A percentile compares a stretch with the other conserved stretches of the same genome.
Evolutionary conservation across 1,140 invertebrate genomes (phyloP).

Genomic region (Cyrtorhinus lividipennis): DNA sequence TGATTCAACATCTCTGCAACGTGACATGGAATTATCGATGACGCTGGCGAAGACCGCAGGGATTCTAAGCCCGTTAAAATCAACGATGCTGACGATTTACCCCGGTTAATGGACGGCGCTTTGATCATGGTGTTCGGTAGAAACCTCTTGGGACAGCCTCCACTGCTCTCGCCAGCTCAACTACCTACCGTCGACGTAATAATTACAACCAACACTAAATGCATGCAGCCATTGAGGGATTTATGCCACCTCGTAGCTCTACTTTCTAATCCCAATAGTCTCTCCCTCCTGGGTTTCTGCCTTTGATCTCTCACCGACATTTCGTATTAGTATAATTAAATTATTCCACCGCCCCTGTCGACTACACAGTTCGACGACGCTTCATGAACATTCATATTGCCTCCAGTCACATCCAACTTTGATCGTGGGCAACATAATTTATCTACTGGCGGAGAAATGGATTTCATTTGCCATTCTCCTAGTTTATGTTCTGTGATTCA

Average conservation of each 20-base stretch:
- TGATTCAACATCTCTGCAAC: too few relatives aligned
- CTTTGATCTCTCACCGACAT: not conserved
- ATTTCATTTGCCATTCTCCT: too few relatives aligned
- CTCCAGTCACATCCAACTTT: not conserved
- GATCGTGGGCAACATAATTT: not conserved
- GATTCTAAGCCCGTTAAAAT: not conserved
- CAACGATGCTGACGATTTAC: not conserved
- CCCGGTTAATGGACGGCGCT: not conserved
- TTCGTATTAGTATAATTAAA: not conserved
- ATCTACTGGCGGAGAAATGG: too few relatives aligned
- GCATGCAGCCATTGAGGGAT: not conserved
- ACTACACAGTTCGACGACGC: not conserved
- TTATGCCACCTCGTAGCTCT: not conserved
- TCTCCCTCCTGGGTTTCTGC: not conserved
- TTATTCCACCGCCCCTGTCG: not conserved
- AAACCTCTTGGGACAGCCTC: not conserved
- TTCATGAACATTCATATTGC: not conserved
- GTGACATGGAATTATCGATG: too few relatives aligned
- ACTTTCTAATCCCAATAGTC: not conserved
- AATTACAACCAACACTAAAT: not conserved
- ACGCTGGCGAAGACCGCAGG: too few relatives aligned
- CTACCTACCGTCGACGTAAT: not conserved
- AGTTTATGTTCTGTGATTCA: too few relatives aligned
- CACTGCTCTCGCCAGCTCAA: not conserved
- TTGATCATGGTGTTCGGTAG: not conserved